Evolutionary conservation across 2,113 vertebrate genomes (phyloP).

Genomic region (Aspidoscelis tigris): DNA sequence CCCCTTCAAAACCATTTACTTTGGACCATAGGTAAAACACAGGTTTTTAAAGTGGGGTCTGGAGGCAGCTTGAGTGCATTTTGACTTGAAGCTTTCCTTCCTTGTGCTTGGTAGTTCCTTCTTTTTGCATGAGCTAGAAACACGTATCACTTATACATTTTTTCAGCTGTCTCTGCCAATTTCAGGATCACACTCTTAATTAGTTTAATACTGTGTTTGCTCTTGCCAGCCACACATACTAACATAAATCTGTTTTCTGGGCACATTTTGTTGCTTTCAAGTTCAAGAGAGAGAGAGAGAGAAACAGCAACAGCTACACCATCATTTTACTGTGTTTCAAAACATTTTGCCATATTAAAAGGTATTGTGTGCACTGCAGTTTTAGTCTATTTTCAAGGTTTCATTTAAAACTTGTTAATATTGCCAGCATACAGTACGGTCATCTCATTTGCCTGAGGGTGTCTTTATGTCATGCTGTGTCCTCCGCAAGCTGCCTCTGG

Average conservation of each 20-base stretch:
- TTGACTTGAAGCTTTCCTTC: too few relatives aligned
- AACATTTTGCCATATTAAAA: slow-evolving; percentile 6
- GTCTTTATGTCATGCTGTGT: neutral
- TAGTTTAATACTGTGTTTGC: neutral
- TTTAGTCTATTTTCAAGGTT: neutral
- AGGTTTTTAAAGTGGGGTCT: too few relatives aligned
- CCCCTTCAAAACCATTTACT: too few relatives aligned
- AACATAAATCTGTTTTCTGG: neutral
- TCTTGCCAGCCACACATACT: too few relatives aligned
- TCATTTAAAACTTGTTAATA: neutral
- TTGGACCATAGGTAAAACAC: too few relatives aligned
- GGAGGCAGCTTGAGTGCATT: too few relatives aligned
- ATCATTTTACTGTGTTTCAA: neutral
- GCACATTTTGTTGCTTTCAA: neutral
- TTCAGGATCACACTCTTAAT: neutral
- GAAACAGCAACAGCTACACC: neutral
- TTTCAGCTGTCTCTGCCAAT: neutral
- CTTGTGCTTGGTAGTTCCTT: too few relatives aligned
- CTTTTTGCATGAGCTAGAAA: too few relatives aligned
- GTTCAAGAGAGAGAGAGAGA: neutral
- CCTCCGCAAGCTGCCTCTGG: too few relatives aligned
- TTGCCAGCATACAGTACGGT: neutral
- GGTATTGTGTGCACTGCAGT: neutral
- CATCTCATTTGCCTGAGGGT: neutral
- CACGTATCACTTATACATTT: too few relatives aligned